A percentile compares a stretch with the other conserved stretches of the same genome.
Conservation (phyloP, 2,888 invertebrate species). For the Oegoconia quadripuncta region DNA sequence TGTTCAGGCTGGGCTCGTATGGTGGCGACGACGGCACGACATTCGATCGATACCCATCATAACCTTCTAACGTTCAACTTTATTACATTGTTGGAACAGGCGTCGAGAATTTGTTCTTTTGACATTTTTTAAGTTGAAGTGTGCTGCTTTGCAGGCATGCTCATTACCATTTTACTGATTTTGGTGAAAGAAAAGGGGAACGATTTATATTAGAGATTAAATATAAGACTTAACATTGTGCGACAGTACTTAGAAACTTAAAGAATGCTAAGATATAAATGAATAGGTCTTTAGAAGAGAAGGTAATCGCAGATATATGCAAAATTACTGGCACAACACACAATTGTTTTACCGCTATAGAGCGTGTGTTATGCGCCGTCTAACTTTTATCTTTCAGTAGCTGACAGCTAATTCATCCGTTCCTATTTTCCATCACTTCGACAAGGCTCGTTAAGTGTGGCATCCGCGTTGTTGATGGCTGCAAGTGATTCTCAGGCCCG, state of each 20-base stretch:
- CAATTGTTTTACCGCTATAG: slow-evolving; percentile 53
- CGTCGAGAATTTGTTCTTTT: slow-evolving; percentile 4
- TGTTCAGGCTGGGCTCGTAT: slow-evolving; percentile 41
- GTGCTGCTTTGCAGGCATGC: too few relatives aligned
- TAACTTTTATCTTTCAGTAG: slow-evolving; percentile 64
- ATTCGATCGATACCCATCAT: slow-evolving; percentile 52
- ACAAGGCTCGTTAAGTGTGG: slow-evolving; percentile 77
- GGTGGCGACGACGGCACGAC: slow-evolving; percentile 43
- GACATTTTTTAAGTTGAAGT: background rate
- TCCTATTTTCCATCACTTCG: slow-evolving; percentile 72
- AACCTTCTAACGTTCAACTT: slow-evolving; percentile 26
- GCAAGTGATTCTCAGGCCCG: slow-evolving; percentile 74
- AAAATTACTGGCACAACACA: slow-evolving; percentile 37
- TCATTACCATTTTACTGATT: too few relatives aligned
- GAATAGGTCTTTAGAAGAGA: too few relatives aligned
- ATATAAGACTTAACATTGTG: too few relatives aligned
- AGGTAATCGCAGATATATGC: background rate
- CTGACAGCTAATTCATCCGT: slow-evolving; percentile 71
- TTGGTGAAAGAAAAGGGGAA: too few relatives aligned
- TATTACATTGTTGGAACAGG: slow-evolving; percentile 12
- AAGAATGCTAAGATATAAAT: too few relatives aligned
- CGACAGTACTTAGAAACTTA: too few relatives aligned
- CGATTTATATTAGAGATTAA: too few relatives aligned
- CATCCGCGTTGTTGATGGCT: slow-evolving; percentile 73
- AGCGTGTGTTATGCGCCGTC: slow-evolving; percentile 46